Base-by-base conservation (phyloP, 2,888 invertebrate species). In the Drosophila kanekoi region DNA sequence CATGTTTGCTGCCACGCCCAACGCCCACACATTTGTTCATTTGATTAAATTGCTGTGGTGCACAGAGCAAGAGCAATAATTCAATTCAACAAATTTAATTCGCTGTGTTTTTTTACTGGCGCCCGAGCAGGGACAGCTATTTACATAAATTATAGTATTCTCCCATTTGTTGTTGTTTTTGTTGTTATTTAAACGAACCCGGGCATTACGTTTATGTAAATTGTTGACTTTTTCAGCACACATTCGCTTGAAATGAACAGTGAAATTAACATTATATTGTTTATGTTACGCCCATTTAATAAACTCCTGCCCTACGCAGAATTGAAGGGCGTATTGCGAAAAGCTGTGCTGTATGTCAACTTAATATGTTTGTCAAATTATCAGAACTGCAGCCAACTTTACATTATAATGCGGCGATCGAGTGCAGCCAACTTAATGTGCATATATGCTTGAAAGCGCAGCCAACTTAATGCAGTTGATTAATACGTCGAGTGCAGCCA, bases 81-180 rank as follows among this genome's bases (percentile, higher is more conserved):
- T 79, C 56, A 69, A 69, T 79, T 74, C 37, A 57, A 41, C 44
- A 69, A 79, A 74, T 79, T 32, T 47, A 63, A 60, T 68, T 78
- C 10, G 28, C n/a, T 43, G 35, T 16, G 37, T 48, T 43, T 35
- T 32, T 32, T 20, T 44, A 18, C 10, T 40, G n/a, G 16, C 11
- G 9, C 57, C 23, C 28, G 16, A 43, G n/a, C 9, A 18, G n/a
- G 16, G 23, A n/a, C 48, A 5, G 13, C 37, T 35, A 49, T 54
- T 66, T 58, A 33, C 52, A 54, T 54, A 61, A 59, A 58, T 56
- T 71, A 57, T 3, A 35, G 14, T 13, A 48, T 13, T 14, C 10
- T 20, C 8, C 2, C 28, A 8, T 2, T 33, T 33, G 11, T 38
- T 56, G 37, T 64, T 56, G 58, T 28, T n/a, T n/a, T n/a, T n/a